phyloP scores from a whole-genome alignment of 1,140 invertebrate species.

The Hestina assimilis region DNA sequence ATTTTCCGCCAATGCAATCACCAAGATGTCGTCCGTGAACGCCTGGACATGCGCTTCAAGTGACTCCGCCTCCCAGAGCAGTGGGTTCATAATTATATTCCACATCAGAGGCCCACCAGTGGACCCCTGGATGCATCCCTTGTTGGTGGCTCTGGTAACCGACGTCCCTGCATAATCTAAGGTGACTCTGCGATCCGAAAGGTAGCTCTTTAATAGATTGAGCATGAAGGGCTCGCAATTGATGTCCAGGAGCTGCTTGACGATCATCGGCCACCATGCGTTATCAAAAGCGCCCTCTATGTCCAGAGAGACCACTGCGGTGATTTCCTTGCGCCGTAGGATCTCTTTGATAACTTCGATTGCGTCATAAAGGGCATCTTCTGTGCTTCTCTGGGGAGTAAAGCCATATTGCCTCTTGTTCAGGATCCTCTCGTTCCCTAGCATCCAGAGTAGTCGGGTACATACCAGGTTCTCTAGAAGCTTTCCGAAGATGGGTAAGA shows the following conservation, averaged over 20 bases:
- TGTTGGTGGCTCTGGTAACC: too few relatives aligned
- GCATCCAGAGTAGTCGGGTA: background rate
- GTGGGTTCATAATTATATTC: slow-evolving; percentile 11
- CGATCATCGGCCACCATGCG: slow-evolving; percentile 20
- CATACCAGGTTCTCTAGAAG: background rate
- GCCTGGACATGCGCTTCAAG: background rate
- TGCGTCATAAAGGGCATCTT: slow-evolving; percentile 12
- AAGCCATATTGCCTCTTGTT: slow-evolving; percentile 4
- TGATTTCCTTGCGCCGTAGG: slow-evolving; percentile 6
- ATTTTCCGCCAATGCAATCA: background rate
- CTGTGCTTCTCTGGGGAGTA: too few relatives aligned
- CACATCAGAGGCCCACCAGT: background rate
- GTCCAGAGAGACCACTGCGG: slow-evolving; percentile 9
- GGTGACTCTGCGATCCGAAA: background rate
- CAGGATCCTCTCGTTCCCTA: background rate
- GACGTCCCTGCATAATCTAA: slow-evolving; percentile 8
- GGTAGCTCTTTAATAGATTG: background rate
- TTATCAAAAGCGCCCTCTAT: too few relatives aligned
- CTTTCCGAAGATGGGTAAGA: slow-evolving; percentile 6
- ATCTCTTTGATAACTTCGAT: slow-evolving; percentile 3
- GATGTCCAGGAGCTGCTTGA: too few relatives aligned
- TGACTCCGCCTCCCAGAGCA: background rate
- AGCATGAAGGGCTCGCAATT: background rate
- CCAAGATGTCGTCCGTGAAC: slow-evolving; percentile 8
- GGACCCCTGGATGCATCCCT: too few relatives aligned